Conservation (phyloP, 2,113 vertebrate genomes). For the Sclerurus mexicanus region DNA sequence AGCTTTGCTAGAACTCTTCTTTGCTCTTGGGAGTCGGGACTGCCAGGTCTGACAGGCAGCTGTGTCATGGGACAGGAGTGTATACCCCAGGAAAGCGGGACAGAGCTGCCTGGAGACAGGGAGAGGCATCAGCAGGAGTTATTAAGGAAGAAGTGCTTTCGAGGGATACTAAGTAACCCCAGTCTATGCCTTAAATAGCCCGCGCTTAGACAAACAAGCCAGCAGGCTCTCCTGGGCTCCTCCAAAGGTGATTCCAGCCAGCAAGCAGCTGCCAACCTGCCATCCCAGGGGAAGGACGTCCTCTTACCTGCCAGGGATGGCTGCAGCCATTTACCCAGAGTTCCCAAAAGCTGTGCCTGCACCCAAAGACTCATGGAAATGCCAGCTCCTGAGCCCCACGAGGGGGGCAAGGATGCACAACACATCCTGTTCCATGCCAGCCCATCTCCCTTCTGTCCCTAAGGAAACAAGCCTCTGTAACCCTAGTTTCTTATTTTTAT, state of each 20-base stretch:
- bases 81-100: not conserved
- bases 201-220: accelerated
- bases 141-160: not conserved
- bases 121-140: not conserved
- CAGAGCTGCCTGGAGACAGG: not conserved
- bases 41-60: not conserved
- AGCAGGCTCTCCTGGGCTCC: not conserved
- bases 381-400: not conserved
- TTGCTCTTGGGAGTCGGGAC: not conserved
- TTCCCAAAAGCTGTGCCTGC: not conserved
- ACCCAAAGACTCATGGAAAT: not conserved
- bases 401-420: not conserved
- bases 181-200: not conserved
- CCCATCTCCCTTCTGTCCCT: not conserved
- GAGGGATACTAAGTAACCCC: not conserved
- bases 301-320: not conserved
- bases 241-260: not conserved
- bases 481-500: not conserved
- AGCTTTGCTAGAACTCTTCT: not conserved
- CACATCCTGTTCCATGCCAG: not conserved
- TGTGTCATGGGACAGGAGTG: not conserved
- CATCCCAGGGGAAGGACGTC: not conserved
- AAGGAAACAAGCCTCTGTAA: not conserved
- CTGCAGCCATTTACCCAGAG: not conserved
- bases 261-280: not conserved